These are phyloP conservation scores for Calameuta pallipes DNA, from an alignment of 2,888 invertebrate genomes.

Conservation along the genomic window DNA sequence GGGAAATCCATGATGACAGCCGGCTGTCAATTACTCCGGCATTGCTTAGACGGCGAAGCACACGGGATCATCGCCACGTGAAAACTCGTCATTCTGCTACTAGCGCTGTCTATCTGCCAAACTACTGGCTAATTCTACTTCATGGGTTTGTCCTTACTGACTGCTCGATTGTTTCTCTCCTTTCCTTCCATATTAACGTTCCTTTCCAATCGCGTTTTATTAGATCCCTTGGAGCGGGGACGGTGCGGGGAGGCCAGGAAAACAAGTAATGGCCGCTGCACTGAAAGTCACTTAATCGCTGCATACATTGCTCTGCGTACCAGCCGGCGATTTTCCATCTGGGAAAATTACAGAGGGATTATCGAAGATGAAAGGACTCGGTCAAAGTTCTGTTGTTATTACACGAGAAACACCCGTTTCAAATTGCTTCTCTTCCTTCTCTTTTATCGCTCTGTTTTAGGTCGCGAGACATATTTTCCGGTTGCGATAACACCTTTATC, in stretches of 20 bases:
- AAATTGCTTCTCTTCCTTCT: not conserved
- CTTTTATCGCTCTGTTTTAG: not conserved
- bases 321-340: constrained; percentile 1
- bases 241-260: not conserved
- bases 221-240: not conserved
- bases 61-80: not conserved
- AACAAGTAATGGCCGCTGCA: not conserved
- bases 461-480: too few species aligned
- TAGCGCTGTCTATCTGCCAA: not conserved
- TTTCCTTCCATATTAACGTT: not conserved
- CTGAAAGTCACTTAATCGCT: not conserved
- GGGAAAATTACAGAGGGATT: constrained; percentile 17
- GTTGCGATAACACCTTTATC: not conserved
- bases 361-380: constrained; percentile 13
- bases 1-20: not conserved
- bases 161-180: not conserved
- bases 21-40: not conserved
- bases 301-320: not conserved
- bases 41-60: not conserved
- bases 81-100: not conserved
- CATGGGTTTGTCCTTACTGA: too few species aligned
- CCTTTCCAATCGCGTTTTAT: not conserved
- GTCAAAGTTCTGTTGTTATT: constrained; percentile 9
- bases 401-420: not conserved
- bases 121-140: not conserved